Base-by-base conservation (phyloP, 1,140 invertebrate species). In the Drosophila navojoa region DNA sequence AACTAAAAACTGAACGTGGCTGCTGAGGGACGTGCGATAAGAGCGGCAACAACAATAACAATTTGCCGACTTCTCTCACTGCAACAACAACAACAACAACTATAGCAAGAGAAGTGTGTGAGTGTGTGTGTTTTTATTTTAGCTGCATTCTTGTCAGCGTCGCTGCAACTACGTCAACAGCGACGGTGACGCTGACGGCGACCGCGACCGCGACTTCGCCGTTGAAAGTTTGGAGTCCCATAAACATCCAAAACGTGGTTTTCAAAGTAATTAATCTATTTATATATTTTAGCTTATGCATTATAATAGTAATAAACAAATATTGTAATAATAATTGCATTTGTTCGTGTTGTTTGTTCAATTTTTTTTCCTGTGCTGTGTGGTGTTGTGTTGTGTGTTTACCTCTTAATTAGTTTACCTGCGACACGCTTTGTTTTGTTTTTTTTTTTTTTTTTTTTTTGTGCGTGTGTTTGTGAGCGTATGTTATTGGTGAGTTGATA, bases 351-450 rank as follows among this genome's bases (percentile, higher is more conserved):
- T 77, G 67, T 77, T 84, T 70, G 60, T 32, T 42, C 35, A 57
- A 13, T 50, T 82, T 76, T 85, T 79, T 79, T 79, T 68, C 53
- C 42, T 84, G 63, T 54, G 29, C 35, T n/a, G 19, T 22, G 19
- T 22, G 10, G 1, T 52, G 13, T 71, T 29, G 35, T 38, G 10
- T 3, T 68, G 62, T 77, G 71, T 81, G 73, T 81, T 81, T 80
- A 75, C 61, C 59, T 80, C 71, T 85, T 84, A 85, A 85, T 85
- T 84, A 80, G 73, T 77, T 85, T 69, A 72, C 66, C 75, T 70
- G 70, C 55, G 70, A 72, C 70, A 68, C 63, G 49, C 70, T 60
- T 67, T 71, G 62, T 68, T 67, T 67, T 71, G 62, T 68, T 67
- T 60, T 72, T 71, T 54, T 71, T 61, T 60, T 13, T 47, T 25